Conservation (phyloP, 2,888 invertebrate species). For the Platycheirus albimanus region DNA sequence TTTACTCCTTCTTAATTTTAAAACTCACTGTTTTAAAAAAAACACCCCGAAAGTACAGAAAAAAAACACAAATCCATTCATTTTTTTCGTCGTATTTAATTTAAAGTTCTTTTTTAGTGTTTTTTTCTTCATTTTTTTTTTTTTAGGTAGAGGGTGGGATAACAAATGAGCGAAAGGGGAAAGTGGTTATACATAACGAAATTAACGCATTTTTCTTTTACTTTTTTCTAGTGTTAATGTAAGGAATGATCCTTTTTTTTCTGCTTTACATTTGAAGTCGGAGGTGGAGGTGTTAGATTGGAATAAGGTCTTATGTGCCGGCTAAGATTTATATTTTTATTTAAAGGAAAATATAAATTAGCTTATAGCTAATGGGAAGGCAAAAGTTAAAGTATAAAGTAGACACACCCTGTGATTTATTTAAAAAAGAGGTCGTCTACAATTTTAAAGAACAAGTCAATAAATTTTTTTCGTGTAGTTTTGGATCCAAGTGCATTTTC, state of each 20-base stretch:
- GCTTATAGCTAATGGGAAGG: conserved; percentile 37
- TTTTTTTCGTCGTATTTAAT: conserved; percentile 69
- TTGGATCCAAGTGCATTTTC: no score
- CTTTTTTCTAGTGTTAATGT: conserved; percentile 71
- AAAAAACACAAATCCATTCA: conserved; percentile 70
- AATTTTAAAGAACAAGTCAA: conserved; percentile 41
- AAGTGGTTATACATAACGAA: conserved; percentile 72
- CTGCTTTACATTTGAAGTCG: conserved; percentile 20
- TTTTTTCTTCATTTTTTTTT: conserved; percentile 32
- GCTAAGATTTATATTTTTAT: conserved; percentile 46
- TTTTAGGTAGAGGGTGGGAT: conserved; percentile 61
- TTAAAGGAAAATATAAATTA: conserved; percentile 55
- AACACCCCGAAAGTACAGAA: conserved; percentile 66
- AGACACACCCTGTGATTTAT: conserved; percentile 36
- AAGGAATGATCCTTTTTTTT: conserved; percentile 60
- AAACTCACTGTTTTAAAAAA: conserved; percentile 71
- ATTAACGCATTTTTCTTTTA: conserved; percentile 66
- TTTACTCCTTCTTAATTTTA: conserved; percentile 75
- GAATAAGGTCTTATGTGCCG: conserved; percentile 44
- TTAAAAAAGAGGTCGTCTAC: conserved; percentile 35
- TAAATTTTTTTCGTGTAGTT: no score
- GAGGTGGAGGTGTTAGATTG: conserved; percentile 21
- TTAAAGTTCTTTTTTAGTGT: conserved; percentile 62
- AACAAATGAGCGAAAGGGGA: conserved; percentile 74
- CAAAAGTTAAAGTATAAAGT: conserved; percentile 56